Evolutionary conservation across 2,797 vertebrate genomes (phyloP).

Genomic region (Lepidocolaptes lacrymiger): DNA sequence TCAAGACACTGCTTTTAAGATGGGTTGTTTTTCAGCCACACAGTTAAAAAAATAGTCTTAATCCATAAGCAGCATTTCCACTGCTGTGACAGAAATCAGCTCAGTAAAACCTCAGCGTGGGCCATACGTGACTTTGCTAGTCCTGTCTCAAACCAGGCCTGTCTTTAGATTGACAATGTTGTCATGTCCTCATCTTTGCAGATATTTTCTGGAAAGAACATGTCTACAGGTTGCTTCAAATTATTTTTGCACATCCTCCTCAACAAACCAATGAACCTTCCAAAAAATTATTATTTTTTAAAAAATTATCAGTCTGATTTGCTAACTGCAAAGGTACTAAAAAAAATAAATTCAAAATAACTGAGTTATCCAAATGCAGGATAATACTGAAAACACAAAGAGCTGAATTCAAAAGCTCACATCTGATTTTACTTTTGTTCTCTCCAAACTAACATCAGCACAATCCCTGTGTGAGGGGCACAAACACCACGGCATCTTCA

Average conservation of each 20-base stretch:
- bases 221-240: neutral
- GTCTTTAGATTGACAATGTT: neutral
- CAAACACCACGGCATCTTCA: neutral
- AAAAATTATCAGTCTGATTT: neutral
- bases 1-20: neutral
- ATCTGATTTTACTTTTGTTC: conserved; percentile 8
- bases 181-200: neutral
- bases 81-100: neutral
- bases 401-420: neutral
- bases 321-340: neutral
- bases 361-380: neutral
- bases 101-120: neutral
- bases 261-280: accelerated
- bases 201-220: neutral
- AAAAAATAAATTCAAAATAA: neutral
- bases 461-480: neutral
- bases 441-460: neutral
- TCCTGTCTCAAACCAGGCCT: neutral
- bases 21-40: neutral
- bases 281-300: accelerated
- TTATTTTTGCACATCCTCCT: neutral
- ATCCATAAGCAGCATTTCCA: neutral
- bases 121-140: neutral
- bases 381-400: neutral
- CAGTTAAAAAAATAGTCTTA: neutral